These are phyloP conservation scores for Eidolon helvum DNA, from an alignment of 2,113 vertebrate species.

Conservation along the genomic window DNA sequence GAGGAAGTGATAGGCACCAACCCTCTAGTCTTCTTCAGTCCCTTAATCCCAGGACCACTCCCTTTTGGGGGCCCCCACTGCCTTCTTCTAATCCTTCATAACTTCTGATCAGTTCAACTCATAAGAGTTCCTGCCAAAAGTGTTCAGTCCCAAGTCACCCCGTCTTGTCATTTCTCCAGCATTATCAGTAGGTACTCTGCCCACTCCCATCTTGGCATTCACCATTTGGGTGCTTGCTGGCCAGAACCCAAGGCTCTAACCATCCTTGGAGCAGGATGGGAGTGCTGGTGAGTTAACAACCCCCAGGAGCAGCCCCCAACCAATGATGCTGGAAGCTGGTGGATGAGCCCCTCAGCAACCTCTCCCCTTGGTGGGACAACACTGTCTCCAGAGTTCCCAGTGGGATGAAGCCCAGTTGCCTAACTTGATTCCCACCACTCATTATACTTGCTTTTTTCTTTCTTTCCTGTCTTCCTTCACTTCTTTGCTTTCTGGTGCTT, in stretches of 20 bases:
- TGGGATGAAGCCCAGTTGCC: background rate
- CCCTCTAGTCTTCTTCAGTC: background rate
- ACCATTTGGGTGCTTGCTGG: background rate
- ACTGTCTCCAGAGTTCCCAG: background rate
- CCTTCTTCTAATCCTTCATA: background rate
- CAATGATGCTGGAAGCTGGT: too few species aligned
- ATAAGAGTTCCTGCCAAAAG: background rate
- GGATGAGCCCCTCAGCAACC: background rate
- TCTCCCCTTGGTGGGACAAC: fast-evolving
- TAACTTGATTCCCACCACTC: background rate
- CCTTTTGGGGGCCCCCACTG: too few species aligned
- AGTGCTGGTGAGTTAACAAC: background rate
- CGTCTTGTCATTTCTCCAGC: background rate
- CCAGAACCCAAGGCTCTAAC: background rate
- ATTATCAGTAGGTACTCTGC: background rate
- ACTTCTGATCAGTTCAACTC: background rate
- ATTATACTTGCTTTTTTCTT: background rate
- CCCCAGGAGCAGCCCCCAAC: background rate
- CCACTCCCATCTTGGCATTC: background rate
- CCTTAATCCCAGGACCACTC: background rate
- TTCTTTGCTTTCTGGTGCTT: background rate
- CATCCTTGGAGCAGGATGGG: background rate
- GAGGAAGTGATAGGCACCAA: background rate
- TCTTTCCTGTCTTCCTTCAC: background rate
- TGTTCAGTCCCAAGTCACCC: background rate